A percentile compares a stretch with the other conserved stretches of the same genome.
These are phyloP conservation scores for Empidonax alnorum DNA, from an alignment of 2,113 vertebrate species.

Conservation along the genomic window DNA sequence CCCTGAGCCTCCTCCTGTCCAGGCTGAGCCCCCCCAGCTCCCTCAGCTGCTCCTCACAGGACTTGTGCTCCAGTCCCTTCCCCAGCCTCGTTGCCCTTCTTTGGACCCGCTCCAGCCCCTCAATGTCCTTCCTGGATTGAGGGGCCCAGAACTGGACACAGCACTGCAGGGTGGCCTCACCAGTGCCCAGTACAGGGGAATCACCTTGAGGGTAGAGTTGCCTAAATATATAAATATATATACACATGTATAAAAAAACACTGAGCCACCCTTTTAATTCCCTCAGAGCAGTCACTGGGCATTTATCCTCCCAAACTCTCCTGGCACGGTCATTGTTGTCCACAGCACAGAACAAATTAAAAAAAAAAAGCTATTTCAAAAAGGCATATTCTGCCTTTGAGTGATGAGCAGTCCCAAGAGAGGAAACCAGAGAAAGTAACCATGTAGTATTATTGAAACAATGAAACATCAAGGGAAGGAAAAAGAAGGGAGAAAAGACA, in stretches of 20 bases:
- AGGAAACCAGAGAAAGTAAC: background rate
- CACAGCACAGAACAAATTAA: background rate
- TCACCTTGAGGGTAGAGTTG: background rate
- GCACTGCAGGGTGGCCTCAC: too few species aligned
- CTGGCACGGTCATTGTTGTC: accelerated
- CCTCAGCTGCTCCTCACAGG: too few species aligned
- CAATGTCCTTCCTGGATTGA: too few species aligned
- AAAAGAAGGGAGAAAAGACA: background rate
- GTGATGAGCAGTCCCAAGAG: constrained; percentile 1
- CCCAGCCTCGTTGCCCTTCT: too few species aligned
- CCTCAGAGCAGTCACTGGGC: background rate
- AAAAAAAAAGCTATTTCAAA: background rate
- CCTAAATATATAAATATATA: background rate
- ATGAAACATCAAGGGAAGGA: background rate
- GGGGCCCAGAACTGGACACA: too few species aligned
- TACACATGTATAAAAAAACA: background rate
- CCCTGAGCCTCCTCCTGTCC: too few species aligned
- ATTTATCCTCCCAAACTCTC: background rate
- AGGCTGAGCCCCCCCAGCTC: too few species aligned
- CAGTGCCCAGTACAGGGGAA: too few species aligned
- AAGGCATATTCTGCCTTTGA: background rate
- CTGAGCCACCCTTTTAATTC: background rate
- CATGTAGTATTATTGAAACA: background rate
- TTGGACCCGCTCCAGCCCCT: too few species aligned
- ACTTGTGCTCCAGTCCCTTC: too few species aligned